Base-by-base conservation (phyloP, 2,888 invertebrate genomes). In the Limnephilus rhombicus region DNA sequence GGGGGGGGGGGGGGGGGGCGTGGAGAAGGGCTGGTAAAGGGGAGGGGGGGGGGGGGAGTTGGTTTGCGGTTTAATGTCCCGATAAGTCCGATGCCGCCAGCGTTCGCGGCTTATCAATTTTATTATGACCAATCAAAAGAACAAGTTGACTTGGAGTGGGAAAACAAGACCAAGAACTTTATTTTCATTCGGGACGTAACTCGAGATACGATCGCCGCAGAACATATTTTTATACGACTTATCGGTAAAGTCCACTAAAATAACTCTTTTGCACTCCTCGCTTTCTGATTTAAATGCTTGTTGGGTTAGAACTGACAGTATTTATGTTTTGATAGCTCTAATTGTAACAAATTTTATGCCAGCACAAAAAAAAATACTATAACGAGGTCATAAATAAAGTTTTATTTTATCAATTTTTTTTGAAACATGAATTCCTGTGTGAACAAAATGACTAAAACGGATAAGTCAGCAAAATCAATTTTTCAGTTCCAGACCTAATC, bases 101-200 rank as follows among this genome's bases (percentile, higher is more conserved):
- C 80, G 91, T 81, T 91, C 90, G 81, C 80, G 91, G 87, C 93
- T 93, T 93, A 93, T 93, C 93, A 93, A 93, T 93, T 93, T 93
- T 93, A 93, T 93, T 93, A 93, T 93, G 93, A 93, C 93, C 92
- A 93, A 93, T 93, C 93, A 93, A 93, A 93, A 93, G 93, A 93
- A 93, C 92, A 93, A 93, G 92, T 93, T 93, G 91, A 90, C 92
- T 88, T 86, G 41, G 93, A 92, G 92, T 89, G 92, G 91, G 90
- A 91, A 92, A 93, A 92, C 92, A 93, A 93, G 92, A 92, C 91
- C 37, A 89, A 53, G 91, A 93, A 93, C 90, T 92, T 92, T 92
- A 92, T 92, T 92, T 92, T 89, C 88, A 93, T 86, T 93, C 85
- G 53, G 85, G 91, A 90, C 90, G 92, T 91, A 85, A 85, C 80